Base-by-base conservation (phyloP, 2,888 invertebrate genomes). In the Tachina grossa region DNA sequence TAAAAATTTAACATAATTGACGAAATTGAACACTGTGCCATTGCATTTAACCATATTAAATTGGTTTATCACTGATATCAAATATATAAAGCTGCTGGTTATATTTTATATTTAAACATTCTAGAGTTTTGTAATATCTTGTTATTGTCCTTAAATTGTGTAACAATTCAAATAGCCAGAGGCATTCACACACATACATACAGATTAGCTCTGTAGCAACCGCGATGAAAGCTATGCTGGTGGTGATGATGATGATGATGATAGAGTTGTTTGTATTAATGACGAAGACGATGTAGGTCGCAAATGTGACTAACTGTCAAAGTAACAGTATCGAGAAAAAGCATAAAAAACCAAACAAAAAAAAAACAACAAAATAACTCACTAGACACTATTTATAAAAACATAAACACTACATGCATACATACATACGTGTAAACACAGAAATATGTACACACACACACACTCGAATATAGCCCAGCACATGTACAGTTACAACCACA, bases 301-400 rank as follows among this genome's bases (percentile, higher is more conserved):
- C 65, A 76, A 68, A 76, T 83, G 55, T 55, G 68, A 82, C 74
- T 69, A 47, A 72, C 75, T 76, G 65, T 69, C 82, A 79, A 78
- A 79, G 78, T 82, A 69, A 69, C 53, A 66, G 71, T 55, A 51
- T 69, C 10, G 43, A 59, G 45, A 14, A 43, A 65, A 74, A 66
- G 57, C 57, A 55, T 47, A 39, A 1, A n/a, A 69, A 16, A 51
- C 39, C 10, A 9, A 49, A 14, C 51, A n/a, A n/a, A n/a, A n/a
- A 59, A 68, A 9, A 47, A 80, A 63, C 2, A 75, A 65, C 31
- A 81, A 71, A 77, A 51, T 77, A 79, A 83, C 72, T 72, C 76
- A 66, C 51, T 83, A 85, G 85, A 85, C 85, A 83, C 83, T 85
- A 83, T 71, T 85, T 85, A 76, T 83, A 76, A 83, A 82, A 71